Evolutionary conservation across 2,113 vertebrate species (phyloP).

Genomic region (Ramphastos sulfuratus): DNA sequence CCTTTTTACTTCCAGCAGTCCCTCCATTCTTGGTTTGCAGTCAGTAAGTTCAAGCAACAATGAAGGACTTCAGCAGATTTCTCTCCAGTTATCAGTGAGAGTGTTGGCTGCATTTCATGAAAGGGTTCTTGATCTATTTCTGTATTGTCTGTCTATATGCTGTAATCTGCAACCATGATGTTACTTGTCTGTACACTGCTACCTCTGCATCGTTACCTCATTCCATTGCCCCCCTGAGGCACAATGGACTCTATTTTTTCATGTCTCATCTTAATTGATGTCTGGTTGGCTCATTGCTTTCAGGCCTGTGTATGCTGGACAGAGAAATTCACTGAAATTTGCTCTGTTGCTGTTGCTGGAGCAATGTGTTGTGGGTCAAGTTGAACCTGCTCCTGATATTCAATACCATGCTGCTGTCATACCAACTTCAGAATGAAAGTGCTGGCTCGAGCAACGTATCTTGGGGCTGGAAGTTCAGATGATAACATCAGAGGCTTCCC

Average conservation of each 20-base stretch:
- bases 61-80: not conserved
- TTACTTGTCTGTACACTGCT: not conserved
- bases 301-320: not conserved
- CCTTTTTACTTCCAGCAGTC: not conserved
- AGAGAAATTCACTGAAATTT: not conserved
- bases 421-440: too few species aligned
- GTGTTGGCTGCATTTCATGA: not conserved
- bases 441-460: too few species aligned
- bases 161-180: accelerated
- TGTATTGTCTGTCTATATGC: not conserved
- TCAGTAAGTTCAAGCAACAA: not conserved
- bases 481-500: too few species aligned
- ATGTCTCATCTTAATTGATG: not conserved
- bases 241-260: not conserved
- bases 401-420: too few species aligned
- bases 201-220: not conserved
- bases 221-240: not conserved
- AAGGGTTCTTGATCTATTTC: not conserved
- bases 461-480: too few species aligned
- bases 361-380: not conserved
- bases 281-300: not conserved
- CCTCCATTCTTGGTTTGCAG: not conserved
- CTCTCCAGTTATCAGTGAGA: not conserved
- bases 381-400: too few species aligned
- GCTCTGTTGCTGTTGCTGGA: not conserved